phyloP scores from a whole-genome alignment of 30 jellyfish, hydroid and myxozoan species.

The Nemopilema nomurai region DNA sequence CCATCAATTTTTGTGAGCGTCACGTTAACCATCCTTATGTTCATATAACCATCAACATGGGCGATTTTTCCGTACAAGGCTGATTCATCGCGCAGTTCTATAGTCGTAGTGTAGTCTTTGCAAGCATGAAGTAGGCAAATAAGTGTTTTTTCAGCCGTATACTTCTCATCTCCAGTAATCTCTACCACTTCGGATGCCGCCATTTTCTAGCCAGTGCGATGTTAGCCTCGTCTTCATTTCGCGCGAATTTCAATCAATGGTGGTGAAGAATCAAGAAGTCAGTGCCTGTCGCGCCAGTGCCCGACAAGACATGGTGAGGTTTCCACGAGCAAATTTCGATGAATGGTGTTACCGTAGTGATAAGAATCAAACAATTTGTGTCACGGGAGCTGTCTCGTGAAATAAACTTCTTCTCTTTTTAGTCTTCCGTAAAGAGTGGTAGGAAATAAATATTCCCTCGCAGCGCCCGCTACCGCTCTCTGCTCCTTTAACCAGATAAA shows the following conservation, averaged over 20 bases:
- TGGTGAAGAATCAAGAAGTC: neutral
- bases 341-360: too few species aligned
- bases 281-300: neutral
- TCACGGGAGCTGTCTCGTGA: too few species aligned
- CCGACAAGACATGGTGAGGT: too few species aligned
- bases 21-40: slow-evolving; percentile 61
- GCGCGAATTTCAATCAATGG: neutral
- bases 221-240: neutral
- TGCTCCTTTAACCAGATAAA: too few species aligned
- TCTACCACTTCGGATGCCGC: slow-evolving; percentile 20
- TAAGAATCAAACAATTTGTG: too few species aligned
- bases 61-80: slow-evolving; percentile 65
- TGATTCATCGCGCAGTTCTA: slow-evolving; percentile 84
- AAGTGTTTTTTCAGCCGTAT: slow-evolving; percentile 58
- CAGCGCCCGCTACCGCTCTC: too few species aligned
- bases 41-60: slow-evolving; percentile 90
- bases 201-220: slow-evolving; percentile 6
- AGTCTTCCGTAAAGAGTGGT: too few species aligned
- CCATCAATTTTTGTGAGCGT: slow-evolving; percentile 50
- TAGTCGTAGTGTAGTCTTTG: slow-evolving; percentile 75
- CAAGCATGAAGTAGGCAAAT: slow-evolving; percentile 82
- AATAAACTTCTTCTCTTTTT: too few species aligned
- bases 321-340: too few species aligned
- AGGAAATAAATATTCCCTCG: too few species aligned
- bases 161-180: slow-evolving; percentile 70